Percentiles rank a stretch among this genome's conserved stretches.
Conservation (phyloP, 2,797 vertebrate genomes). For the Danio albolineatus region DNA sequence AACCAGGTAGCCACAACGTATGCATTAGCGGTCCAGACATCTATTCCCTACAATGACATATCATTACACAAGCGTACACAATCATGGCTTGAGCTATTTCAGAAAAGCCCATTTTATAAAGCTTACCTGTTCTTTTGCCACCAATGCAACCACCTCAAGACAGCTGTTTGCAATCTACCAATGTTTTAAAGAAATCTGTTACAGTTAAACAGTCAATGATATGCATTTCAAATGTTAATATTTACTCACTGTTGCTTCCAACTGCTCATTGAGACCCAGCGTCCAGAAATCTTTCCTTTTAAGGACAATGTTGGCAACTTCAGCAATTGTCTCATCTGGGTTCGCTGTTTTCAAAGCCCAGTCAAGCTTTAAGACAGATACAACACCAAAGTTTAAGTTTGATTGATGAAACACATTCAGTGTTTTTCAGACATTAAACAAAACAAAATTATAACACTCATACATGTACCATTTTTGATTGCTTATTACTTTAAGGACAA, state of each 20-base stretch:
- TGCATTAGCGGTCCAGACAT: not conserved
- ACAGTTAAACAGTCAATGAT: no score
- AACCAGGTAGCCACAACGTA: slow-evolving; percentile 13
- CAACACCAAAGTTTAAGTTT: not conserved
- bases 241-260: slow-evolving; percentile 4
- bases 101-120: not conserved
- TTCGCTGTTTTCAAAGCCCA: not conserved
- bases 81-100: not conserved
- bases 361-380: not conserved
- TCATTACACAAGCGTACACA: not conserved
- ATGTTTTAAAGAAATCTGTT: not conserved
- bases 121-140: not conserved
- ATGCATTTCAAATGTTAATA: no score
- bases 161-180: slow-evolving; percentile 1
- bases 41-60: slow-evolving; percentile 13
- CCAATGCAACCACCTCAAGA: not conserved
- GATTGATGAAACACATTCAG: not conserved
- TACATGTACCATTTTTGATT: slow-evolving; percentile 1
- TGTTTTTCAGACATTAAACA: no score
- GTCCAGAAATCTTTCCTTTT: not conserved
- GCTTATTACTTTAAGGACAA: not conserved
- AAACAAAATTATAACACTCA: not conserved
- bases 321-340: not conserved
- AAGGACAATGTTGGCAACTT: not conserved
- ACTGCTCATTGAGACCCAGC: not conserved